These are phyloP conservation scores for Patella depressa DNA, from an alignment of 2,888 invertebrate genomes.

Conservation along the genomic window DNA sequence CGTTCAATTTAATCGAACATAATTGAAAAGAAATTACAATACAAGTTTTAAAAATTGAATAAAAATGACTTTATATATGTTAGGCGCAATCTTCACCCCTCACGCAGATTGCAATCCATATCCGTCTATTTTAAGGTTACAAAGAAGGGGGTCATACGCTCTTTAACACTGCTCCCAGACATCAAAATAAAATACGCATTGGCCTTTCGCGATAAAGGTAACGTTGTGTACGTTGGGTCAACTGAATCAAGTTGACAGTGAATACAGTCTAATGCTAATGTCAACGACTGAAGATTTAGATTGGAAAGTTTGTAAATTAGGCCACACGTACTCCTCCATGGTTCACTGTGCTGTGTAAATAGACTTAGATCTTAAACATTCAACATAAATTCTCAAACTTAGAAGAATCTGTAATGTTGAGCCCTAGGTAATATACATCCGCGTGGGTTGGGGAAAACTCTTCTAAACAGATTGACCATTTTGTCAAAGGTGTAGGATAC, in stretches of 20 bases:
- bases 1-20: too few relatives aligned
- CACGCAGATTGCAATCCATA: too few relatives aligned
- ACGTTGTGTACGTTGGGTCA: too few relatives aligned
- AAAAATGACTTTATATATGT: too few relatives aligned
- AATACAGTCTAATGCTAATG: background rate
- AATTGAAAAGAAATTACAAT: too few relatives aligned
- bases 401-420: too few relatives aligned
- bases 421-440: too few relatives aligned
- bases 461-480: background rate
- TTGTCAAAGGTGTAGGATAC: background rate
- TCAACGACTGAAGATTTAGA: background rate
- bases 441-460: background rate
- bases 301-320: constrained; percentile 7
- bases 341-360: background rate
- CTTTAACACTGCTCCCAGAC: background rate
- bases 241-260: background rate
- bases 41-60: too few relatives aligned
- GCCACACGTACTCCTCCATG: constrained; percentile 9
- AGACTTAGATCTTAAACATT: background rate
- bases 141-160: background rate
- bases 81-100: too few relatives aligned
- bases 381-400: too few relatives aligned
- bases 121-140: background rate
- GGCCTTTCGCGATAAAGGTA: too few relatives aligned
- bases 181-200: background rate